Base-by-base conservation (phyloP, 2,113 vertebrate genomes). In the Terrapene triunguis region DNA sequence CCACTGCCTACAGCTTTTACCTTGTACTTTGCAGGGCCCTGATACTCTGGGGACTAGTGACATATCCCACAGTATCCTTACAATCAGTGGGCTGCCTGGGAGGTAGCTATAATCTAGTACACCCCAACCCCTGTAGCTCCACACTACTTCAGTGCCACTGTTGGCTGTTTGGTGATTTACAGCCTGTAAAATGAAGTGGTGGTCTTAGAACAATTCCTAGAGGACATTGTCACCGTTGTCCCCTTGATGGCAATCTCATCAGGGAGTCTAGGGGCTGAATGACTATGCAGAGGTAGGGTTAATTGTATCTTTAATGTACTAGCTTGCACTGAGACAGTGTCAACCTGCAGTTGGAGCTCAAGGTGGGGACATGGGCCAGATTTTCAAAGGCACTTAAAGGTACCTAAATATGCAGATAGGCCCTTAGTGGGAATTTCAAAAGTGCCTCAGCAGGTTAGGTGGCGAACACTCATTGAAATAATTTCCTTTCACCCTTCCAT, bases 311-410 rank as follows among this genome's bases (percentile, higher is more conserved):
- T 38, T 72, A 72, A 72, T n/a, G 19, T 4, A 3, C 4, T 82
- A 54, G 4, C 22, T 47, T 32, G 42, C 1, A 0, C 42, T 17
- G 29, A 47, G 50, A 32, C 35, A 5, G 7, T 14, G 7, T 7
- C 13, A 42, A 47, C 11, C 13, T 12, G 25, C n/a, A 0, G 0
- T 3, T 5, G 24, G 32, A 83, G 29, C 19, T 83, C 42, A 17
- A 8, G 22, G 29, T 35, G 54, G 81, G 65, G n/a, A 22, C 62
- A 51, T 9, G 0, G 0, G 2, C 3, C n/a, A 83, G 48, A 24
- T 2, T 44, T 13, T 35, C 32, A 50, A 50, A 5, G 65, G 65
- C 27, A 76, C 62, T 80, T 62, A 5, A 74, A 74, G 12, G 17
- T 81, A 35, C 12, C 24, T 76, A 42, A 72, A 44, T 11, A 78